phyloP scores from a whole-genome alignment of 2,113 vertebrate genomes.

The Thamnophis sirtalis region DNA sequence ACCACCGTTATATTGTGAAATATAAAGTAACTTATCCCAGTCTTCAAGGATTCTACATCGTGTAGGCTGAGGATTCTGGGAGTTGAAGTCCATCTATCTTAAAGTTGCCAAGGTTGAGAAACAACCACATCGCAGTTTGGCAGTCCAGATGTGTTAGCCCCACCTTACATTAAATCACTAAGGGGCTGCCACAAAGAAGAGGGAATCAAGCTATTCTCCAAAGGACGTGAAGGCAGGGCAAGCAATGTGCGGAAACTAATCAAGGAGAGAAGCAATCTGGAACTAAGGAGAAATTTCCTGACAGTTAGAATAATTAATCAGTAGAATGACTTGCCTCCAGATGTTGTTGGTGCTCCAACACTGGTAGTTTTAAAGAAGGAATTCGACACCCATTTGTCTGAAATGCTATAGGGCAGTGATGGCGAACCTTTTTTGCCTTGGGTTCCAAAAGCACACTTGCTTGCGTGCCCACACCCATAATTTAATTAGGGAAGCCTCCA shows the following conservation, averaged over 20 bases:
- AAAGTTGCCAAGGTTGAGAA: not conserved
- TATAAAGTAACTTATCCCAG: not conserved
- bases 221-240: not conserved
- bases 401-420: not conserved
- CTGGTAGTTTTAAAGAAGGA: not conserved
- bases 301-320: not conserved
- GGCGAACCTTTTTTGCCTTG: too few relatives aligned
- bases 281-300: not conserved
- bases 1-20: not conserved
- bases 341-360: not conserved
- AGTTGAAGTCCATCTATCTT: not conserved
- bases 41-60: not conserved
- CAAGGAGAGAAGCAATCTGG: not conserved
- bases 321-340: not conserved
- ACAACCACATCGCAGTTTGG: not conserved
- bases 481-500: too few relatives aligned
- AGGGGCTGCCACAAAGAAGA: not conserved
- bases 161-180: not conserved
- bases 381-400: not conserved
- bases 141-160: not conserved
- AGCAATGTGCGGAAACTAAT: not conserved
- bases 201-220: not conserved
- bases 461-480: too few relatives aligned
- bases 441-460: too few relatives aligned
- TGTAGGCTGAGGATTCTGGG: not conserved